These are phyloP conservation scores for Aspidiotus rigidus DNA, from an alignment of 2,888 invertebrate species.

Conservation along the genomic window DNA sequence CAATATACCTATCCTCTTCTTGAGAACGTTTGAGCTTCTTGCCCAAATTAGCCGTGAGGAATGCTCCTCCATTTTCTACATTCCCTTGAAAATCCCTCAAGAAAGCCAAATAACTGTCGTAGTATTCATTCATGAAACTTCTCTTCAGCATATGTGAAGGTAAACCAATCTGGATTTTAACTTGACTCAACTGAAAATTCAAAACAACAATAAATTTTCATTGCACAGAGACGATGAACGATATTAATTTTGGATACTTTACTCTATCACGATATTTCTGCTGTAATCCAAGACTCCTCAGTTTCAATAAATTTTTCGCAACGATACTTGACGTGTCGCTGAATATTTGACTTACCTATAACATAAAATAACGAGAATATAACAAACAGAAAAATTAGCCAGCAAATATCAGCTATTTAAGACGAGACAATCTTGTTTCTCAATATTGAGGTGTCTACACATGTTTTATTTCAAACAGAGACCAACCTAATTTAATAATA, in stretches of 20 bases:
- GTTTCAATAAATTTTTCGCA: slow-evolving; percentile 12
- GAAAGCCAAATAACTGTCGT: slow-evolving; percentile 45
- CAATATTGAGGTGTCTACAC: too few relatives aligned
- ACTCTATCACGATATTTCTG: slow-evolving; percentile 44
- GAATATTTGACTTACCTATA: slow-evolving; percentile 15
- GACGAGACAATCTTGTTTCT: too few relatives aligned
- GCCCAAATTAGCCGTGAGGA: slow-evolving; percentile 44
- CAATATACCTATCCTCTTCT: slow-evolving; percentile 42
- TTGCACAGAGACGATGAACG: neutral
- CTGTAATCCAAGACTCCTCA: slow-evolving; percentile 37
- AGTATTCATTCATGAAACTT: slow-evolving; percentile 44
- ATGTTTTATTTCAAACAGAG: too few relatives aligned
- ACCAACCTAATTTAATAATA: too few relatives aligned
- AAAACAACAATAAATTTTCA: slow-evolving; percentile 10
- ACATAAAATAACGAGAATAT: neutral
- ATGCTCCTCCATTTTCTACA: slow-evolving; percentile 45
- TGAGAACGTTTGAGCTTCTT: slow-evolving; percentile 42
- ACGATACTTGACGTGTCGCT: slow-evolving; percentile 17
- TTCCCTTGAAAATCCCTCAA: slow-evolving; percentile 49
- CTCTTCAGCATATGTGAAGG: slow-evolving; percentile 42
- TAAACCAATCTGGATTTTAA: slow-evolving; percentile 46
- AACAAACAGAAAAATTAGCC: too few relatives aligned
- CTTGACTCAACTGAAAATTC: slow-evolving; percentile 43
- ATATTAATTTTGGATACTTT: slow-evolving; percentile 29
- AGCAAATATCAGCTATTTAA: too few relatives aligned